phyloP scores from a whole-genome alignment of 1,140 invertebrate genomes.

The Cotesia chilonis region DNA sequence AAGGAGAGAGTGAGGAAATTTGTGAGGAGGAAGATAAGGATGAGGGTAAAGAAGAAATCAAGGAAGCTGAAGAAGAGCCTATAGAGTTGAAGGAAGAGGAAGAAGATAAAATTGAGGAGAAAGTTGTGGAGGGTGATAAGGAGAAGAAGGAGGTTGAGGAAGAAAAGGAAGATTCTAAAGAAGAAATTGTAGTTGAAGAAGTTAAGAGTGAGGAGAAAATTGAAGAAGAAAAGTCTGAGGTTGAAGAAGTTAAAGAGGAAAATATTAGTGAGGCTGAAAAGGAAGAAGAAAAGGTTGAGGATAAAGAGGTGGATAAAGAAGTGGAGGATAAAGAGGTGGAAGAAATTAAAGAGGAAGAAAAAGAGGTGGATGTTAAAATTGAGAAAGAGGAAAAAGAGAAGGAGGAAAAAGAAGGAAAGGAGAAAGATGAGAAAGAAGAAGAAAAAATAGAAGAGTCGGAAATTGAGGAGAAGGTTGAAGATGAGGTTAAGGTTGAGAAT shows the following conservation, averaged over 20 bases:
- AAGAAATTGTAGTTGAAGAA: slow-evolving; percentile 16
- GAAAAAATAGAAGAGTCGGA: not conserved
- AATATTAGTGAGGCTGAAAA: slow-evolving; percentile 23
- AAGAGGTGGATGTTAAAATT: not conserved
- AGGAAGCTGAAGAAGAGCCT: not conserved
- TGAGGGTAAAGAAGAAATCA: slow-evolving; percentile 24
- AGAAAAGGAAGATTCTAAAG: slow-evolving; percentile 35
- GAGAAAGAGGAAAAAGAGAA: slow-evolving; percentile 41
- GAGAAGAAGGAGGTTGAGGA: slow-evolving; percentile 26
- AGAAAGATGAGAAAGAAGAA: slow-evolving; percentile 22
- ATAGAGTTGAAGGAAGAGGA: slow-evolving; percentile 22
- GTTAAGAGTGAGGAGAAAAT: slow-evolving; percentile 42
- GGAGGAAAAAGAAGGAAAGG: slow-evolving; percentile 47
- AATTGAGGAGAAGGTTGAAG: slow-evolving; percentile 24
- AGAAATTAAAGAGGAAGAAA: slow-evolving; percentile 40
- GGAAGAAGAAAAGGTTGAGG: slow-evolving; percentile 24
- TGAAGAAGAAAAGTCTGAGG: slow-evolving; percentile 32
- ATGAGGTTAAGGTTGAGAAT: slow-evolving; percentile 3
- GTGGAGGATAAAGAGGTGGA: slow-evolving; percentile 46
- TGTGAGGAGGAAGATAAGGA: not conserved
- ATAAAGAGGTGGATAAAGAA: slow-evolving; percentile 26
- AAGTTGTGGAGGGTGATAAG: not conserved
- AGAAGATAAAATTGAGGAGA: slow-evolving; percentile 28
- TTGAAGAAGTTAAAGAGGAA: not conserved
- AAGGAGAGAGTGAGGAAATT: slow-evolving; percentile 12